These are phyloP conservation scores for Garra rufa DNA, from an alignment of 2,113 vertebrate genomes.

Conservation along the genomic window DNA sequence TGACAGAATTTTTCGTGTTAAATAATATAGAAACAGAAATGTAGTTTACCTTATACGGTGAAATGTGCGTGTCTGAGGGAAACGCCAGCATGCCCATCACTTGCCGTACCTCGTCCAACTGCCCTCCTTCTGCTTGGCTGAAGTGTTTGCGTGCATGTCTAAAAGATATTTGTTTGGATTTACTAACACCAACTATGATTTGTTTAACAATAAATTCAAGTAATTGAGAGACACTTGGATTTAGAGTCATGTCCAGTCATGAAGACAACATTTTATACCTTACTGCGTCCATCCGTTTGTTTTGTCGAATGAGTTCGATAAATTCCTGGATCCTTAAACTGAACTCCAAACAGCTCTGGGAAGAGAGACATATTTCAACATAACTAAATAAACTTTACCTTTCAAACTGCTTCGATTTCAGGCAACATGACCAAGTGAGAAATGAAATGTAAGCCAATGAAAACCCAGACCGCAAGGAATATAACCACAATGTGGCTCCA, in stretches of 20 bases:
- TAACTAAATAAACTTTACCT: neutral
- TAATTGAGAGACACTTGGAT: neutral
- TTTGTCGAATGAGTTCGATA: constrained; percentile 98
- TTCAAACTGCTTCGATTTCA: neutral
- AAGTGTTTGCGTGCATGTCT: constrained; percentile 99
- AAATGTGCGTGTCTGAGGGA: constrained; percentile 97
- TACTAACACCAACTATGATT: neutral
- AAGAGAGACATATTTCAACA: constrained; percentile 50
- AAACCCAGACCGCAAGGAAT: neutral
- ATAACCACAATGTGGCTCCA: neutral
- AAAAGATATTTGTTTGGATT: constrained; percentile 35
- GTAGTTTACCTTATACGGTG: constrained; percentile 91
- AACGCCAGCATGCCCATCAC: constrained; percentile 99
- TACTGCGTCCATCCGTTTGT: constrained; percentile 98
- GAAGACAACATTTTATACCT: constrained; percentile 77
- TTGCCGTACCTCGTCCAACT: constrained; percentile 97
- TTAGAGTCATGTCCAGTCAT: neutral
- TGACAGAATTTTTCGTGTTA: no score
- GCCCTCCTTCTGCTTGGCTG: constrained; percentile 96
- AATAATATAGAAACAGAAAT: neutral
- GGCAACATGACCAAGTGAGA: neutral
- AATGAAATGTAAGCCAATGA: neutral
- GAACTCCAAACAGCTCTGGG: constrained; percentile 97
- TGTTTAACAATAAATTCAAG: neutral
- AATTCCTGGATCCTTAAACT: constrained; percentile 99